These are phyloP conservation scores for Psilopsiagon aymara DNA, from an alignment of 2,113 vertebrate species.

Conservation along the genomic window DNA sequence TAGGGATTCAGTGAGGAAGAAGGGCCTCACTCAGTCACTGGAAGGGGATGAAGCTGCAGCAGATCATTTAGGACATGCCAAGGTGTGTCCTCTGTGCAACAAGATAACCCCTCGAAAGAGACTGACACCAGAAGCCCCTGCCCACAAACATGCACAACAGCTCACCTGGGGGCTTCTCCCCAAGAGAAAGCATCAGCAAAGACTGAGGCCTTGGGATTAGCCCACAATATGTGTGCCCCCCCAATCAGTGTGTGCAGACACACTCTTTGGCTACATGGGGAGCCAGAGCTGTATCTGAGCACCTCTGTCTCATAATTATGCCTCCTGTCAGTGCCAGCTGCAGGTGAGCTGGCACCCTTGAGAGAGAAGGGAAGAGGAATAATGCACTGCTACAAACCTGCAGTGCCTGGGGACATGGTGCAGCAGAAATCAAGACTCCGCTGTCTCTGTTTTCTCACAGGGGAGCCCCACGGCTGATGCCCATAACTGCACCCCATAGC, in stretches of 20 bases:
- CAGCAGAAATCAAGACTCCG: not conserved
- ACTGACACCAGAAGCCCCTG: not conserved
- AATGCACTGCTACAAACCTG: not conserved
- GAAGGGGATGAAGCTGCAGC: not conserved
- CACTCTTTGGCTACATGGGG: not conserved
- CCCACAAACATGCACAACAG: not conserved
- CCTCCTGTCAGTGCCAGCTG: not conserved
- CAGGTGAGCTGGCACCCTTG: not conserved
- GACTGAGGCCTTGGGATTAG: not conserved
- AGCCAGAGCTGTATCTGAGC: not conserved
- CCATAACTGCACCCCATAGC: not conserved
- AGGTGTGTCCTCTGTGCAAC: not conserved
- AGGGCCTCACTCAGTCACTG: not conserved
- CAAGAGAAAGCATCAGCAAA: not conserved
- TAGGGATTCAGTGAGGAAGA: not conserved
- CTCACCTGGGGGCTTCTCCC: not conserved
- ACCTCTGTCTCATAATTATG: not conserved
- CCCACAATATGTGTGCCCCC: rapidly evolving
- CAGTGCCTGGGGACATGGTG: not conserved
- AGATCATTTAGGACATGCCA: not conserved
- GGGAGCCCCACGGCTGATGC: not conserved
- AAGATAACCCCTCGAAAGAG: not conserved
- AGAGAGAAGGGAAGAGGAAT: not conserved
- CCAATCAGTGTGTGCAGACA: not conserved
- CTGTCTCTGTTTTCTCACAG: not conserved